Conservation (phyloP, 2,113 vertebrate genomes). For the Leptodactylus fuscus region DNA sequence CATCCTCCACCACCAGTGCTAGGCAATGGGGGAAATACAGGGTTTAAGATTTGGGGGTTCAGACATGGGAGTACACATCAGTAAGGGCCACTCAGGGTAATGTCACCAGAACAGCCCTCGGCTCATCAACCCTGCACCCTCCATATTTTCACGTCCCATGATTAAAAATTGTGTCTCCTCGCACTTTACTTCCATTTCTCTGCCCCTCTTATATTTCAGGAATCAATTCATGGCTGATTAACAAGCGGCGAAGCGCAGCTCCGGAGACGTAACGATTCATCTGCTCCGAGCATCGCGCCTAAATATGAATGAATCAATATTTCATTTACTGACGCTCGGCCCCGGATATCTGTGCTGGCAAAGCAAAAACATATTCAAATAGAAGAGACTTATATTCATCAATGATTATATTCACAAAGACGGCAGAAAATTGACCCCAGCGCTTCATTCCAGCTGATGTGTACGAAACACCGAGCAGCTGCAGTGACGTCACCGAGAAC, state of each 20-base stretch:
- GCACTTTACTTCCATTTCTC: conserved; percentile 19
- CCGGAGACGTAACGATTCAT: conserved; percentile 55
- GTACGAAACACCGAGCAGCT: background rate
- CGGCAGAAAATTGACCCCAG: background rate
- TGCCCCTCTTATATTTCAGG: conserved; percentile 52
- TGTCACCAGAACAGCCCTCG: no score
- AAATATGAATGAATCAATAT: conserved; percentile 61
- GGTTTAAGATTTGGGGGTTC: no score
- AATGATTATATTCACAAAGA: conserved; percentile 29
- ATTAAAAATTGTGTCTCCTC: no score
- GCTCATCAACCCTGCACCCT: background rate
- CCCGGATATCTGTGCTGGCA: background rate
- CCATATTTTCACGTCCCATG: conserved; percentile 4
- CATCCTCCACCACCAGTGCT: no score
- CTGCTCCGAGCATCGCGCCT: conserved; percentile 55
- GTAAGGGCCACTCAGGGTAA: no score
- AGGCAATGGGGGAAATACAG: no score
- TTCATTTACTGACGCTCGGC: conserved; percentile 59
- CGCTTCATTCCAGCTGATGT: background rate
- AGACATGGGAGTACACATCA: no score
- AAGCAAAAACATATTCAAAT: conserved; percentile 24
- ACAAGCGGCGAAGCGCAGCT: conserved; percentile 34
- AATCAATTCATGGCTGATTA: conserved; percentile 54
- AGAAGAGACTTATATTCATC: conserved; percentile 30
- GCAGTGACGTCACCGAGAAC: background rate